Percentiles rank a stretch among this genome's conserved stretches.
phyloP scores from a whole-genome alignment of 2,113 vertebrate genomes.

The Solea senegalensis region DNA sequence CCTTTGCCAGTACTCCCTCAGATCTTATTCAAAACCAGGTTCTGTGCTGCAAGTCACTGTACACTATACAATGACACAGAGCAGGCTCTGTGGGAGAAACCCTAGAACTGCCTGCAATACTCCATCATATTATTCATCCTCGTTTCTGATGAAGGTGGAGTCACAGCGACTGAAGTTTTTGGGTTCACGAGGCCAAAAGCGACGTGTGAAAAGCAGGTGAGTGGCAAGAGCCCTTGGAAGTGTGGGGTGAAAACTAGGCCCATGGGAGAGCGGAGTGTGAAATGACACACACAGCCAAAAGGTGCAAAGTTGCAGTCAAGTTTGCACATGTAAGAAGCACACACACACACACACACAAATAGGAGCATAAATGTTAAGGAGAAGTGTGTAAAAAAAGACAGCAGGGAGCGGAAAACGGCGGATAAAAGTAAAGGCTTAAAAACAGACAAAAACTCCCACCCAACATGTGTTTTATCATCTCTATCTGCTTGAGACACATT shows the following conservation, averaged over 20 bases:
- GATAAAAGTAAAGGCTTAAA: conserved; percentile 9
- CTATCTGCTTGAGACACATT: conserved; percentile 37
- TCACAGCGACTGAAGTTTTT: conserved; percentile 26
- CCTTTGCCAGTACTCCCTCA: conserved; percentile 1
- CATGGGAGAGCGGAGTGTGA: conserved; percentile 8
- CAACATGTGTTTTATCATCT: conserved; percentile 32
- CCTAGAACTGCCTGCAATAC: background rate
- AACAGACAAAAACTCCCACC: conserved; percentile 18
- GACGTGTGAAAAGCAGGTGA: conserved; percentile 56
- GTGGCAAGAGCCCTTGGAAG: conserved; percentile 11
- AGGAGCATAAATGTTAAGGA: background rate
- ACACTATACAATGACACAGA: conserved; percentile 8
- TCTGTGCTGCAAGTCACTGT: conserved; percentile 1
- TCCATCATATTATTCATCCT: conserved; percentile 8
- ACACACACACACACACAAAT: background rate
- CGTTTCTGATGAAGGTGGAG: background rate
- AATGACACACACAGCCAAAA: conserved; percentile 35
- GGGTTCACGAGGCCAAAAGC: conserved; percentile 23
- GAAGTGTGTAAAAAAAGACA: background rate
- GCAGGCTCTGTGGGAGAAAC: background rate
- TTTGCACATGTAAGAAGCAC: background rate
- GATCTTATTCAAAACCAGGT: background rate
- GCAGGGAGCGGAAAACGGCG: background rate
- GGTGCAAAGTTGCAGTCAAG: conserved; percentile 3
- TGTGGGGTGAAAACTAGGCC: conserved; percentile 53